A percentile compares a stretch with the other conserved stretches of the same genome.
phyloP scores from a whole-genome alignment of 2,113 vertebrate genomes.

The Carettochelys insculpta region DNA sequence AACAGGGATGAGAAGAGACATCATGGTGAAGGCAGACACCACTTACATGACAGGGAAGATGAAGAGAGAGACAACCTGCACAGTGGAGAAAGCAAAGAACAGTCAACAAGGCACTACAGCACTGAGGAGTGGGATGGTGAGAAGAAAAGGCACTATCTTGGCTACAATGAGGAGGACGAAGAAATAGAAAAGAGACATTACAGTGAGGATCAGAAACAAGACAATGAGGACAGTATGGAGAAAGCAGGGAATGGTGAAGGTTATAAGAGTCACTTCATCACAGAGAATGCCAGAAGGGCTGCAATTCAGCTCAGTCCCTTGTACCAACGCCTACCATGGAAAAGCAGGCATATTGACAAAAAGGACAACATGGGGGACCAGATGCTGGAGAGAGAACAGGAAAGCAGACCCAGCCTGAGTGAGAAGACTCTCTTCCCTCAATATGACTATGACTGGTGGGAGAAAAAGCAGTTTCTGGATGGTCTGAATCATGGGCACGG shows the following conservation, averaged over 20 bases:
- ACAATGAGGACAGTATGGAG: conserved; percentile 38
- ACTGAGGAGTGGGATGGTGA: conserved; percentile 17
- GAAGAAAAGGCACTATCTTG: conserved; percentile 51
- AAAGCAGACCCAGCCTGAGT: conserved; percentile 36
- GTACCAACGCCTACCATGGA: conserved; percentile 84
- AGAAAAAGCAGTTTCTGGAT: conserved; percentile 71
- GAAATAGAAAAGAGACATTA: conserved; percentile 44
- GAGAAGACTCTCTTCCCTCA: conserved; percentile 74
- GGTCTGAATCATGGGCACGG: conserved; percentile 64
- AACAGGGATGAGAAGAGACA: conserved; percentile 52
- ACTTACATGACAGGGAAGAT: neutral
- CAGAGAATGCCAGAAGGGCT: conserved; percentile 77
- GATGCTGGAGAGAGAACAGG: conserved; percentile 65
- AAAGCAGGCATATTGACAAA: conserved; percentile 68
- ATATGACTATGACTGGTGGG: conserved; percentile 79
- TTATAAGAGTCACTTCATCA: conserved; percentile 5
- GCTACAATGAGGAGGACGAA: conserved; percentile 47
- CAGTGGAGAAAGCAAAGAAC: conserved; percentile 13
- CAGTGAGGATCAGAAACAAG: conserved; percentile 46
- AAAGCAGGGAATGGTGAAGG: conserved; percentile 47
- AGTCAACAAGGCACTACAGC: conserved; percentile 41
- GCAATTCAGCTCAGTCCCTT: conserved; percentile 74
- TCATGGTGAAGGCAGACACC: neutral
- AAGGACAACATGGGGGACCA: conserved; percentile 51
- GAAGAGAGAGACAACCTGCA: conserved; percentile 23